phyloP scores from a whole-genome alignment of 2,888 invertebrate genomes.

The Anorthoa munda region DNA sequence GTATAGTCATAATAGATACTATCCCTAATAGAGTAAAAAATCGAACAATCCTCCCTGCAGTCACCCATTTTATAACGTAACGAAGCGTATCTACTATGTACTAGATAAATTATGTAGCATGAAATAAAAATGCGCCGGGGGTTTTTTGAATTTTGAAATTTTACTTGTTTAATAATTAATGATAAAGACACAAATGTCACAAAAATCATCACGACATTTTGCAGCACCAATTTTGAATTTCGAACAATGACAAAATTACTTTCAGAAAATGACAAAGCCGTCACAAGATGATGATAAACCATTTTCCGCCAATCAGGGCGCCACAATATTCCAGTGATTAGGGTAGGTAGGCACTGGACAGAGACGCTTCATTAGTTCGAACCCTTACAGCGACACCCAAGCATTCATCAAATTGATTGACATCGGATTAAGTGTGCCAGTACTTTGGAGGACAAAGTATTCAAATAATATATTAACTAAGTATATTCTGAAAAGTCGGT shows the following conservation, averaged over 20 bases:
- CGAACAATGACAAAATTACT: constrained; percentile 26
- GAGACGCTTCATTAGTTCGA: constrained; percentile 58
- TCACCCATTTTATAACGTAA: too few species aligned
- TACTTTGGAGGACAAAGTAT: constrained; percentile 41
- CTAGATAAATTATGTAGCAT: too few species aligned
- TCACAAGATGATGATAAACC: constrained; percentile 46
- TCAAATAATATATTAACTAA: constrained; percentile 28
- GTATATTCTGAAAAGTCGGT: background rate
- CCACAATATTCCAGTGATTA: constrained; percentile 54
- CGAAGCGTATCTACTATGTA: too few species aligned
- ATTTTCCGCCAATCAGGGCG: constrained; percentile 52
- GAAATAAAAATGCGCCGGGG: too few species aligned
- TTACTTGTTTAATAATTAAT: background rate
- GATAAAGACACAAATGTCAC: background rate
- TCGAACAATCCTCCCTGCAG: too few species aligned
- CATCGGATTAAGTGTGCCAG: constrained; percentile 52
- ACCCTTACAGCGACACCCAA: constrained; percentile 46
- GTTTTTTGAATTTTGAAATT: too few species aligned
- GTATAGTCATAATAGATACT: too few species aligned
- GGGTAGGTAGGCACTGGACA: constrained; percentile 42
- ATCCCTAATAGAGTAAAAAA: too few species aligned
- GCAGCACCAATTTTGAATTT: background rate
- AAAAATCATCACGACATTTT: background rate
- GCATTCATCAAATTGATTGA: constrained; percentile 62
- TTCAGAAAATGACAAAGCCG: constrained; percentile 38